phyloP scores from a whole-genome alignment of 2,888 invertebrate genomes.

The Elysia crispata region DNA sequence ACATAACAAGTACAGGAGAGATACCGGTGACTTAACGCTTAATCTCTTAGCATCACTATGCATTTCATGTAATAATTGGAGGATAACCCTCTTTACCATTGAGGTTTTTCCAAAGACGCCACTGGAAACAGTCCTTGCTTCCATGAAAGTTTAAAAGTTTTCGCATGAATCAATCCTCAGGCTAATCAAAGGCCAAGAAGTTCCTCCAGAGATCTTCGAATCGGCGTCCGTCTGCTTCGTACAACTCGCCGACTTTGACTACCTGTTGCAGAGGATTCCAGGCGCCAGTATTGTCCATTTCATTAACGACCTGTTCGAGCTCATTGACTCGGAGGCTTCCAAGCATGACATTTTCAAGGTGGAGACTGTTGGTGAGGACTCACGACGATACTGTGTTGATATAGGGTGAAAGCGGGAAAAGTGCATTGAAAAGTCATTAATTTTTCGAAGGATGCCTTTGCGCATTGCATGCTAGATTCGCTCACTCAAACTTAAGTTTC shows the following conservation, averaged over 20 bases:
- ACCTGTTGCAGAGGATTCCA: constrained; percentile 75
- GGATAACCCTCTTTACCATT: neutral
- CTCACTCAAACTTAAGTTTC: too few species aligned
- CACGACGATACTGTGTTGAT: neutral
- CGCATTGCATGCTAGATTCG: too few species aligned
- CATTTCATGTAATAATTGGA: neutral
- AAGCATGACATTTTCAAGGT: constrained; percentile 65
- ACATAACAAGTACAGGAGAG: too few species aligned
- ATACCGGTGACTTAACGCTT: neutral
- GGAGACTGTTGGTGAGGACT: constrained; percentile 39
- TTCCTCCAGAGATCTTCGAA: constrained; percentile 79
- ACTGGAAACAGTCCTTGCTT: too few species aligned
- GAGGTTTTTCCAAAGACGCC: too few species aligned
- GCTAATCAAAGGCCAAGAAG: constrained; percentile 79
- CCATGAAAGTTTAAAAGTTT: too few species aligned
- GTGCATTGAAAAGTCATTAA: too few species aligned
- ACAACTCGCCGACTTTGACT: constrained; percentile 79
- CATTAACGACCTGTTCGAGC: constrained; percentile 80
- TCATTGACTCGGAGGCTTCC: constrained; percentile 81
- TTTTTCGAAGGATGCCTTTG: too few species aligned
- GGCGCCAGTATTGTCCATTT: constrained; percentile 78
- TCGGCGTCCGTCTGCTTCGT: constrained; percentile 44
- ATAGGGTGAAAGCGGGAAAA: neutral
- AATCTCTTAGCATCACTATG: too few species aligned
- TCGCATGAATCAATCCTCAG: too few species aligned